Conservation (phyloP, 2,888 invertebrate species). For the Sesamia inferens region DNA sequence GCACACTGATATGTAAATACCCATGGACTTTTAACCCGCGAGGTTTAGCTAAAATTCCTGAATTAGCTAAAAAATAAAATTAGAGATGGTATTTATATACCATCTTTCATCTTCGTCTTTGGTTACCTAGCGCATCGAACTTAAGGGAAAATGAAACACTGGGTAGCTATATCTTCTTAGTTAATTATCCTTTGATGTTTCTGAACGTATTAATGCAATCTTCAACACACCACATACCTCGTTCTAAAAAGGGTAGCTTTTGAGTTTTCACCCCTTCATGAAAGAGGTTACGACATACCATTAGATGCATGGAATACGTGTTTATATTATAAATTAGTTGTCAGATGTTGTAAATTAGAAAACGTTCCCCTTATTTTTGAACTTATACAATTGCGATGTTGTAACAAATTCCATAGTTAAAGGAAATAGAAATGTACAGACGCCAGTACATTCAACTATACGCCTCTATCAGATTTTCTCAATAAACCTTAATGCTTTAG, state of each 20-base stretch:
- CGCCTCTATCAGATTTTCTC: no score
- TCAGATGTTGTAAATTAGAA: slow-evolving; percentile 49
- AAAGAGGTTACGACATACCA: slow-evolving; percentile 50
- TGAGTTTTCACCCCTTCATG: slow-evolving; percentile 49
- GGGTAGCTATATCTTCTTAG: not conserved
- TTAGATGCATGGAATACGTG: slow-evolving; percentile 58
- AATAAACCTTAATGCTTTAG: no score
- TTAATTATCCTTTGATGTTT: slow-evolving; percentile 49
- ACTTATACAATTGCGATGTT: slow-evolving; percentile 12
- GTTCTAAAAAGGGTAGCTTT: slow-evolving; percentile 47
- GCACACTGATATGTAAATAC: no score
- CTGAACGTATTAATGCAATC: slow-evolving; percentile 54
- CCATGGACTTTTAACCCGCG: no score
- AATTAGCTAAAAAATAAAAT: no score
- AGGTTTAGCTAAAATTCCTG: no score
- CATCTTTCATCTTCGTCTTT: not conserved
- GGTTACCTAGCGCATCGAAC: not conserved
- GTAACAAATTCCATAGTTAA: slow-evolving; percentile 1
- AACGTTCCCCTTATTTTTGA: slow-evolving; percentile 30
- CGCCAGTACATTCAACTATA: no score
- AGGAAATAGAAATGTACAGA: not conserved
- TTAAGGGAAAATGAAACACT: not conserved
- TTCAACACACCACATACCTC: slow-evolving; percentile 35
- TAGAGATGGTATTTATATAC: no score
- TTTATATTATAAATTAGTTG: slow-evolving; percentile 58